These are phyloP conservation scores for Ormyrus pomaceus DNA, from an alignment of 2,888 invertebrate species.

Conservation along the genomic window DNA sequence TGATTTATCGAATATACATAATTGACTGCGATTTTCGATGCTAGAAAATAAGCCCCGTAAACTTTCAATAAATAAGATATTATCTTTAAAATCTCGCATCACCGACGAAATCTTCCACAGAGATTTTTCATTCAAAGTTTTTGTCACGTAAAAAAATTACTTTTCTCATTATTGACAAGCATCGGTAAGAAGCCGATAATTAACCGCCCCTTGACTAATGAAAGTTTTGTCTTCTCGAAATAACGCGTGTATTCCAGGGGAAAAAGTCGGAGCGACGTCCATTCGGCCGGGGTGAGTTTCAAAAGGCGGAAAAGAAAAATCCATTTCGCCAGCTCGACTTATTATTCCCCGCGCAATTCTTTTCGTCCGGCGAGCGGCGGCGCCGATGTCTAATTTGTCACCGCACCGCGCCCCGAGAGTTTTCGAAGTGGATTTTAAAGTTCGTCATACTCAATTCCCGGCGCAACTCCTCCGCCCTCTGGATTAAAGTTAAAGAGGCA, in stretches of 20 bases:
- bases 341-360: constrained; percentile 35
- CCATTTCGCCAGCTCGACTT: constrained; percentile 11
- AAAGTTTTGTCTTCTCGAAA: neutral
- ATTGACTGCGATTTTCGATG: no score
- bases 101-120: no score
- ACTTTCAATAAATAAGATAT: no score
- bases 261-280: neutral
- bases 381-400: constrained; percentile 56
- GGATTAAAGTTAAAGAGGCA: constrained; percentile 34
- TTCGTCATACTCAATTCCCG: constrained; percentile 59
- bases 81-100: no score
- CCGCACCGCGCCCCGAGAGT: constrained; percentile 27
- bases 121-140: no score
- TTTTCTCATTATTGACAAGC: no score
- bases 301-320: constrained; percentile 35
- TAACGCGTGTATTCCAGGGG: neutral
- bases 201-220: neutral
- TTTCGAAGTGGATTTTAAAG: constrained; percentile 60
- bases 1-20: no score
- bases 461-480: constrained; percentile 32
- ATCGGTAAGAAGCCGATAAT: neutral
- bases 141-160: no score
- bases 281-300: constrained; percentile 12
- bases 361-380: constrained; percentile 10
- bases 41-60: no score